Conservation (phyloP, 2,888 invertebrate species). For the Aplocera efformata region DNA sequence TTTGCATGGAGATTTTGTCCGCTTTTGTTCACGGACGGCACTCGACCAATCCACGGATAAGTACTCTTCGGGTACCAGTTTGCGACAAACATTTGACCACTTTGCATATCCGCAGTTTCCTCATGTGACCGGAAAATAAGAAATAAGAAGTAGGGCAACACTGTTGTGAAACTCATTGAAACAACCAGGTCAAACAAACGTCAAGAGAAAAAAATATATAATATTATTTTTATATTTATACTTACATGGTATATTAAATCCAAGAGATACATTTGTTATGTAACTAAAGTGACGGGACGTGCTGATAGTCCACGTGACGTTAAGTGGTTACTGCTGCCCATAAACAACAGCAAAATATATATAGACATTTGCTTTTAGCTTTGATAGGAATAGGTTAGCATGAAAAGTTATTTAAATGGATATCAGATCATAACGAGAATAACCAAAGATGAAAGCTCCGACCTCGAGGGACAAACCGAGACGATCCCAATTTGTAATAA, state of each 20-base stretch:
- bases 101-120: conserved; percentile 31
- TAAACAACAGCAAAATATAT: too few relatives aligned
- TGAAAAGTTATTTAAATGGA: conserved; percentile 35
- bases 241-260: conserved; percentile 10
- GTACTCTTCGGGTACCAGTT: conserved; percentile 9
- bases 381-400: conserved; percentile 29
- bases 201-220: too few relatives aligned
- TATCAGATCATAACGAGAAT: conserved; percentile 39
- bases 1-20: conserved; percentile 50
- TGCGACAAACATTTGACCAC: conserved; percentile 41
- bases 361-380: conserved; percentile 22
- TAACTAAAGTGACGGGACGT: too few relatives aligned
- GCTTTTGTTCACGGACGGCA: conserved; percentile 25
- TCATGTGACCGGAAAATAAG: not conserved
- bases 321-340: too few relatives aligned
- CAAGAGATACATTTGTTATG: too few relatives aligned
- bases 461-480: conserved; percentile 52
- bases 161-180: too few relatives aligned
- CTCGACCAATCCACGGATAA: conserved; percentile 22
- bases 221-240: too few relatives aligned
- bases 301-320: too few relatives aligned
- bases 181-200: too few relatives aligned
- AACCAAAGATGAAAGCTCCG: conserved; percentile 50
- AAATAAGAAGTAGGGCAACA: conserved; percentile 1
- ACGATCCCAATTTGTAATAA: conserved; percentile 68